Percentiles rank a stretch among this genome's conserved stretches.
Conservation (phyloP, 2,113 vertebrate genomes). For the Pristiophorus japonicus region DNA sequence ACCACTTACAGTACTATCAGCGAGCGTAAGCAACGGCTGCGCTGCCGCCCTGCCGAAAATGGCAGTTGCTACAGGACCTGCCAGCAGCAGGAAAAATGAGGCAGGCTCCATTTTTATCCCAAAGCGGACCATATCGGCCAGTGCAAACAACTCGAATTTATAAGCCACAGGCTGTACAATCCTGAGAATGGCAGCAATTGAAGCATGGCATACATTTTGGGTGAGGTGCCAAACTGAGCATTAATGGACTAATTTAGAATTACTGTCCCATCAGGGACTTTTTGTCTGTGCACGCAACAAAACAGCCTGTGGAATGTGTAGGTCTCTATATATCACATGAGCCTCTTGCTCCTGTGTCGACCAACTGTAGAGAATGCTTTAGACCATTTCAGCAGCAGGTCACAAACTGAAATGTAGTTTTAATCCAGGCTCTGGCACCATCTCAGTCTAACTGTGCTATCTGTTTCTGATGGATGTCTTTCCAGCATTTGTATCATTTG, state of each 20-base stretch:
- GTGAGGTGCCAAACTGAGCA: background rate
- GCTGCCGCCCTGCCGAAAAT: too few relatives aligned
- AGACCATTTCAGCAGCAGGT: background rate
- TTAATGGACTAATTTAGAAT: background rate
- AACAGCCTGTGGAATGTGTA: background rate
- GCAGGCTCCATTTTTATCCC: too few relatives aligned
- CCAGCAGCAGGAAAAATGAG: too few relatives aligned
- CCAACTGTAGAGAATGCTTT: background rate
- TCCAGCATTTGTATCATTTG: background rate
- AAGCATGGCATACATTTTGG: background rate
- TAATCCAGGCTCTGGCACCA: background rate
- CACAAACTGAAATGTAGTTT: background rate
- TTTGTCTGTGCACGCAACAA: background rate
- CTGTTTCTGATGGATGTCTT: background rate
- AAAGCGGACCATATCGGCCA: too few relatives aligned
- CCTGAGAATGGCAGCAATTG: background rate
- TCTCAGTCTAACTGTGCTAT: background rate
- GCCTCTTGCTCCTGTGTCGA: background rate
- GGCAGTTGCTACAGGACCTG: too few relatives aligned
- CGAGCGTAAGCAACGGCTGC: too few relatives aligned
- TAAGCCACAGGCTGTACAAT: background rate
- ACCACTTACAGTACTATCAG: too few relatives aligned
- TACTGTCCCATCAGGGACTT: background rate
- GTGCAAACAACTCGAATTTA: too few relatives aligned
- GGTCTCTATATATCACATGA: background rate